Evolutionary conservation across 2,113 vertebrate species (phyloP), one percentile per base, ranked within the genome.

Genomic region (Ammodytes dubius): DNA sequence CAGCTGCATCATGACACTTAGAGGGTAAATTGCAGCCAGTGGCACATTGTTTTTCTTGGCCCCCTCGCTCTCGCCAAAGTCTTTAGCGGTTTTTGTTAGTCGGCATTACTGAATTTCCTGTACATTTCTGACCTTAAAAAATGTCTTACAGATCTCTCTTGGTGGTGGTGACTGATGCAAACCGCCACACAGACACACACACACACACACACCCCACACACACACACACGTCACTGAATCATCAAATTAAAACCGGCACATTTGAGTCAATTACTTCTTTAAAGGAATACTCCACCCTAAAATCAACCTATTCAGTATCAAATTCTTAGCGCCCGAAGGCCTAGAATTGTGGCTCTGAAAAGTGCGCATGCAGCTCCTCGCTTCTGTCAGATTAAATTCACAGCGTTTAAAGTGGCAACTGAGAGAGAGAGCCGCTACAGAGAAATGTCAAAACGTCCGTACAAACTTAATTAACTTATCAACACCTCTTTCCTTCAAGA

Each of bases 1-100:
- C 81, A 70, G 86, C 86, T 93, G 88, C 83, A 75, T 60, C 83
- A 75, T 60, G 73, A 88, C 88, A 90, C 91, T 88, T 80, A 56
- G 11, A 52, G 27, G 27, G 27, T 63, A 71, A 83, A 82, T 40
- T 4, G 47, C 60, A 86, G 76, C 70, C 73, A 43, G 45, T 17
- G 49, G 77, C 59, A 0, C 42, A 27, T 76, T 86, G 82, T 88
- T 89, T 73, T 76, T 88, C 84, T 90, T 86, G 80, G 84, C 79
- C 63, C 79, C 63, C n/a, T n/a, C 9, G 47, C 43, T 74, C 65
- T 9, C 3, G 15, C 27, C 27, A 27, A 27, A 68, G 75, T 81
- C 63, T 77, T 87, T 80, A 83, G 84, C 53, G 87, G 87, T 82
- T 85, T 27, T 80, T 45, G 74, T 87, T 83, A 13, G 68, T 82